Base-by-base conservation (phyloP, 30 jellyfish, hydroid and myxozoan species). In the Hydractinia echinata region DNA sequence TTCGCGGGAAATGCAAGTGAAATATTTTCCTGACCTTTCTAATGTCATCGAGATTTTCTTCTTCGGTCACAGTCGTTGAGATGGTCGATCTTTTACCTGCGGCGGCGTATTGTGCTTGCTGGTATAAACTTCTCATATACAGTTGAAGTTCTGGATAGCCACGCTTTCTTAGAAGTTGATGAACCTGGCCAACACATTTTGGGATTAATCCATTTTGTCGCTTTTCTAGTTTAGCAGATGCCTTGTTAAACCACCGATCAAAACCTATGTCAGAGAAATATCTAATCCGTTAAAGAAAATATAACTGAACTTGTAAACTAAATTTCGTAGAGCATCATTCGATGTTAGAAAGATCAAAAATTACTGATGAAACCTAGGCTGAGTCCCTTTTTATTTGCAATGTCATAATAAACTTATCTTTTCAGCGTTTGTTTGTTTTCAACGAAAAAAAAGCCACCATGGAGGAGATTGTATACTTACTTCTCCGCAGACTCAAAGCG, bases 41-140 rank as follows among this genome's bases (percentile, higher is more conserved):
- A 18, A 74, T 74, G 61, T 74, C 83, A 30, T 74, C 67, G 13
- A 74, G 21, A 10, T 74, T 74, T 49, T 74, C 83, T 49, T 49
- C 66, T 50, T 74, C 83, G 51, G 50, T 74, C n/a, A 50, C 6
- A 6, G 61, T 52, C 20, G 83, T 74, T 52, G 69, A 48, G 15
- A 54, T 58, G 7, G 83, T 48, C 14, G 66, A 49, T 18, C 50
- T 58, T 10, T 54, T 49, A 44, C 83, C 66, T 4, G 61, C 66
- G 11, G 66, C 62, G 4, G 69, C 66, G 54, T 53, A 8, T 51
- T 50, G 13, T 14, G 83, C 83, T 39, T 74, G 83, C 3, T 74
- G 67, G 54, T 74, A 20, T 6, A 74, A 58, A 49, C 39, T 50
- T n/a, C 20, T 50, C 48, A 74, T n/a, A 55, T 49, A 74, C 51